Conservation (phyloP, 2,888 invertebrate species). For the Melipona beecheii region DNA sequence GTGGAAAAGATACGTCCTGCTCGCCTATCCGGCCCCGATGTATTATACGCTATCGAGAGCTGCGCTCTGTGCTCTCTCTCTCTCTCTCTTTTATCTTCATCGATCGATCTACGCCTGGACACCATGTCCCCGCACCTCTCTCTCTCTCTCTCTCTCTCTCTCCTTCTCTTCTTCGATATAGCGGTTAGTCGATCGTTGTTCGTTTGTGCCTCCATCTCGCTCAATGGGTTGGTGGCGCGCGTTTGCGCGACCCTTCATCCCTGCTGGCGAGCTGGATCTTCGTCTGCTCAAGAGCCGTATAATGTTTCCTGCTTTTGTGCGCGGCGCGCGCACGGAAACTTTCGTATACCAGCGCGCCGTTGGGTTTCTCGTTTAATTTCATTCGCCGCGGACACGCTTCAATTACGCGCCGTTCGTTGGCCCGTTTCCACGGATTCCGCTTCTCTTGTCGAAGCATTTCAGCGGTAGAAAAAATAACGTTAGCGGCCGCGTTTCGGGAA, state of each 20-base stretch:
- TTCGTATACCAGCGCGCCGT: slow-evolving; percentile 21
- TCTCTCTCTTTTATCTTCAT: slow-evolving; percentile 33
- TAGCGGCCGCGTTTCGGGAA: too few relatives aligned
- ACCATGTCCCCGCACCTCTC: slow-evolving; percentile 9
- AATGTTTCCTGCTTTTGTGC: slow-evolving; percentile 47
- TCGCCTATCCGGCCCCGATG: slow-evolving; percentile 58
- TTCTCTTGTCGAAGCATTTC: background rate
- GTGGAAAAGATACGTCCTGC: slow-evolving; percentile 72
- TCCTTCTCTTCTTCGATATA: too few relatives aligned
- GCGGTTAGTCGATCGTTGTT: background rate
- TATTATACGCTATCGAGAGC: slow-evolving; percentile 66
- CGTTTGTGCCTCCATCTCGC: background rate
- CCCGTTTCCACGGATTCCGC: background rate
- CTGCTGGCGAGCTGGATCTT: slow-evolving; percentile 39
- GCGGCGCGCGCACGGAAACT: slow-evolving; percentile 9
- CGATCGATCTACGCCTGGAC: slow-evolving; percentile 56
- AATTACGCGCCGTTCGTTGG: slow-evolving; percentile 13
- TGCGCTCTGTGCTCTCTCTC: slow-evolving; percentile 51
- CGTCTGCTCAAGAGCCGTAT: slow-evolving; percentile 28
- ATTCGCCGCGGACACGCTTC: slow-evolving; percentile 13
- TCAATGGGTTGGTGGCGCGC: background rate
- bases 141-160: background rate
- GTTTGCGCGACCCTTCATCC: slow-evolving; percentile 30
- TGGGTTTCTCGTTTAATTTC: slow-evolving; percentile 23
- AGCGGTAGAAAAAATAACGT: too few relatives aligned